A percentile compares a stretch with the other conserved stretches of the same genome.
Evolutionary conservation across 2,113 vertebrate genomes (phyloP).

Genomic region (Picathartes gymnocephalus): DNA sequence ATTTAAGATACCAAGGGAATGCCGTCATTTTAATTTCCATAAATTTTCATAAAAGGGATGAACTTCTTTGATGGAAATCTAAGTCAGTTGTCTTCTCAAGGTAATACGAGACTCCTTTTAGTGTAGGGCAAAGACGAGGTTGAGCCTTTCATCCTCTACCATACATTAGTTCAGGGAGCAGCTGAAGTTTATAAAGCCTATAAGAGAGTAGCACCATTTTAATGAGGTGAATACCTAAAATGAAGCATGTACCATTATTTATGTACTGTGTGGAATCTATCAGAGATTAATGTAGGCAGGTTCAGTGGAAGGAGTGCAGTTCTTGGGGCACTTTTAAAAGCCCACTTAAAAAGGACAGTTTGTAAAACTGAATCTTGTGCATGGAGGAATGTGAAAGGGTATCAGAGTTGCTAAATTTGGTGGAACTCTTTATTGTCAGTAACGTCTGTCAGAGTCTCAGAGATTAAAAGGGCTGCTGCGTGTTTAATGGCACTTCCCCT

Average conservation of each 20-base stretch:
- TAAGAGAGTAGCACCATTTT: background rate
- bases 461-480: background rate
- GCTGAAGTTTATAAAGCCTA: conserved; percentile 36
- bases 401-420: background rate
- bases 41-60: background rate
- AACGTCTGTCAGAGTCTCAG: background rate
- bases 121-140: background rate
- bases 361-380: background rate
- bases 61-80: conserved; percentile 15
- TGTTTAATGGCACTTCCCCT: background rate
- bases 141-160: conserved; percentile 41
- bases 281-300: background rate
- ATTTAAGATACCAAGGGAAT: background rate
- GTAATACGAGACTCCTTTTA: conserved; percentile 21
- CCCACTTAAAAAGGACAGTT: background rate
- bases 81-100: background rate
- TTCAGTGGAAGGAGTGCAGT: background rate
- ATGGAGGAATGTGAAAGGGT: background rate
- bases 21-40: background rate
- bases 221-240: conserved; percentile 31
- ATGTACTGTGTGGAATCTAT: conserved; percentile 34
- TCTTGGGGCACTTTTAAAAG: conserved; percentile 3
- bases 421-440: background rate
- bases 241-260: background rate
- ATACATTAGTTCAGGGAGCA: conserved; percentile 2